These are phyloP conservation scores for Contarinia nasturtii DNA, from an alignment of 1,140 invertebrate species.

Conservation along the genomic window DNA sequence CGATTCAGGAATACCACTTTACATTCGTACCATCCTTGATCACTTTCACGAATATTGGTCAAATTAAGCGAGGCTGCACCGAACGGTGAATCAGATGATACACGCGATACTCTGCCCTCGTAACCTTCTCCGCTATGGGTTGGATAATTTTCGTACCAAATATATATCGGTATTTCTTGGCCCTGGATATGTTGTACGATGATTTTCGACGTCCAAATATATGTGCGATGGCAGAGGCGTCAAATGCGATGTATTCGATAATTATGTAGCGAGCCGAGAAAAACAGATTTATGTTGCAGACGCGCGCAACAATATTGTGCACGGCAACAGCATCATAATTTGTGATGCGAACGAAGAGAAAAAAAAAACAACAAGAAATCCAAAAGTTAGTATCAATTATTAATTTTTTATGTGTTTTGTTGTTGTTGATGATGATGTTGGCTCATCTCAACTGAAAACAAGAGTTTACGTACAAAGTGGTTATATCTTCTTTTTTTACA, in stretches of 20 bases:
- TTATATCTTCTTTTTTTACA: no score
- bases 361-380: no score
- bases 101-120: conserved; percentile 73
- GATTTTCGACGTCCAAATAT: neutral
- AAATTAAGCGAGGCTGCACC: conserved; percentile 84
- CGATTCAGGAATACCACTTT: conserved; percentile 90
- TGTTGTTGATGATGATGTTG: no score
- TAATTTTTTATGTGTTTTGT: no score
- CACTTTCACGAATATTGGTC: conserved; percentile 75
- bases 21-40: conserved; percentile 96
- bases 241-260: neutral
- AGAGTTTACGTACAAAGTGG: no score
- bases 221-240: neutral
- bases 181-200: conserved; percentile 34
- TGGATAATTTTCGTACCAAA: conserved; percentile 93
- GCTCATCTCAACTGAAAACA: no score
- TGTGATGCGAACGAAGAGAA: no score
- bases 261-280: no score
- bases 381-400: no score
- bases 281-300: no score
- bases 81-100: conserved; percentile 66
- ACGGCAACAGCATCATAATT: no score
- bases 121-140: conserved; percentile 84
- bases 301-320: no score
- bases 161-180: conserved; percentile 85